A percentile compares a stretch with the other conserved stretches of the same genome.
phyloP scores from a whole-genome alignment of 1,140 invertebrate species.

The Conus betulinus region DNA sequence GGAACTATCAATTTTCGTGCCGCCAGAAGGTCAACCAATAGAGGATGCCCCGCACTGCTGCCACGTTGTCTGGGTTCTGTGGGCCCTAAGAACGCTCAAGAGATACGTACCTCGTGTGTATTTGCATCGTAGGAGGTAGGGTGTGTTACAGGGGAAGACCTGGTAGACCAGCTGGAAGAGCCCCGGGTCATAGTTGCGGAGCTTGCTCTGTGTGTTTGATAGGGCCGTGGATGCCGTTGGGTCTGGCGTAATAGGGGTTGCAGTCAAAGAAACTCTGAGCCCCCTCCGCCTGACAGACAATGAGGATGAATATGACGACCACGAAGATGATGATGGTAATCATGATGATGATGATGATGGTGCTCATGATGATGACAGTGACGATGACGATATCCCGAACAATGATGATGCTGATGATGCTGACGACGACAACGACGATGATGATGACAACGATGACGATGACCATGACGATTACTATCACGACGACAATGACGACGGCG shows the following conservation, averaged over 20 bases:
- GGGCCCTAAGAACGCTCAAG: no score
- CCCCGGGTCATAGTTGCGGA: conserved; percentile 56
- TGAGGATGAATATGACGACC: conserved; percentile 7
- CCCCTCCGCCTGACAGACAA: conserved; percentile 57
- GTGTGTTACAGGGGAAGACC: conserved; percentile 63
- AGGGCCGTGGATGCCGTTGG: conserved; percentile 57
- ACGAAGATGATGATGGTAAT: conserved; percentile 7
- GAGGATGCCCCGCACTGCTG: no score
- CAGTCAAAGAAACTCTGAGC: conserved; percentile 62
- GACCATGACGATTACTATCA: no score
- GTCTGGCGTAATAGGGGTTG: conserved; percentile 51
- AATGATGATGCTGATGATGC: neutral
- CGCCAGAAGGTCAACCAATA: no score
- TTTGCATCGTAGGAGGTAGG: conserved; percentile 57
- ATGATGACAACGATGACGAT: no score
- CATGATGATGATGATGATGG: conserved; percentile 17
- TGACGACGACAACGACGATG: neutral
- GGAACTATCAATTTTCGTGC: no score
- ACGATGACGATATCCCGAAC: neutral
- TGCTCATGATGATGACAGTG: neutral
- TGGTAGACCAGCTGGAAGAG: conserved; percentile 55
- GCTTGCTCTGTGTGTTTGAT: conserved; percentile 57
- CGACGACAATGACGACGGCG: neutral
- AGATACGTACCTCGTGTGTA: conserved; percentile 39
- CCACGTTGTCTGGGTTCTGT: no score